phyloP scores from a whole-genome alignment of 2,888 invertebrate species.

The Bombylius major region DNA sequence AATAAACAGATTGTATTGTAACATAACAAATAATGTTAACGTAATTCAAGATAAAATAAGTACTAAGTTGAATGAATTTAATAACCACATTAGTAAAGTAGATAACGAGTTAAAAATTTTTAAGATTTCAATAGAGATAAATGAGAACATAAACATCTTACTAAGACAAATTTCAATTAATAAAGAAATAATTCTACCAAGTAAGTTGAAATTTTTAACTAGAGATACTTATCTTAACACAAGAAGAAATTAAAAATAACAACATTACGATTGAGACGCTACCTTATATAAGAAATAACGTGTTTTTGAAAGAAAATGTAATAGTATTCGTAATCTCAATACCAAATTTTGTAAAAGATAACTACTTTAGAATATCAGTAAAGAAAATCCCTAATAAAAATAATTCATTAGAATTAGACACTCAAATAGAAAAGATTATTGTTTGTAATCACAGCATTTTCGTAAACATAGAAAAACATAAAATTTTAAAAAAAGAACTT shows the following conservation, averaged over 20 bases:
- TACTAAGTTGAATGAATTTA: no score
- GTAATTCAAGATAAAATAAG: no score
- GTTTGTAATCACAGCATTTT: not conserved
- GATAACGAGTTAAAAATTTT: no score
- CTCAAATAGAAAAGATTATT: not conserved
- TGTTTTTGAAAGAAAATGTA: not conserved
- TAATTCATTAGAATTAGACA: conserved; percentile 3
- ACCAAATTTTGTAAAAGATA: not conserved
- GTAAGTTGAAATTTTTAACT: not conserved
- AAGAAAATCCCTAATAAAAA: conserved; percentile 6
- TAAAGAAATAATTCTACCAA: no score
- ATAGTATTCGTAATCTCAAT: conserved; percentile 4
- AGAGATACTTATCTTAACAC: conserved; percentile 1
- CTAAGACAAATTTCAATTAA: no score
- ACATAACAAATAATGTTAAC: no score
- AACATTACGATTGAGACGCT: no score
- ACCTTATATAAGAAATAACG: not conserved
- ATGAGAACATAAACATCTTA: no score
- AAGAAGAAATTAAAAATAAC: conserved; percentile 3
- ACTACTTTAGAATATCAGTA: not conserved
- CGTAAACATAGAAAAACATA: not conserved
- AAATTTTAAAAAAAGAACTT: not conserved
- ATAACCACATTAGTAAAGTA: no score
- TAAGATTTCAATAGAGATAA: no score
- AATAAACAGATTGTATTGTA: not conserved